phyloP scores from a whole-genome alignment of 35 echinoderm and acorn worm species.

The Heliocidaris erythrogramma region DNA sequence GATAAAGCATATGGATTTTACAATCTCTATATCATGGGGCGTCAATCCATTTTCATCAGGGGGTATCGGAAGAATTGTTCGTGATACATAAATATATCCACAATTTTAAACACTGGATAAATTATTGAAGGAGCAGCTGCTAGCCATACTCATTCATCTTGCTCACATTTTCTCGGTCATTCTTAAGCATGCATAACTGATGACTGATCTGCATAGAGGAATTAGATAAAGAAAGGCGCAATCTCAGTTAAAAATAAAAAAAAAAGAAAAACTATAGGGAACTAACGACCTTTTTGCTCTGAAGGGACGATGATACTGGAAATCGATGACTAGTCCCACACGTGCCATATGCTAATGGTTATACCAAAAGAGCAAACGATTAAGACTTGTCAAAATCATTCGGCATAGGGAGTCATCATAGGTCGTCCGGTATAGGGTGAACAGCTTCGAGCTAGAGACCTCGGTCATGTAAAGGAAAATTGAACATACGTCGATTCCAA shows the following conservation, averaged over 20 bases:
- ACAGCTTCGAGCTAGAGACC: background rate
- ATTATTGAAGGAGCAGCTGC: background rate
- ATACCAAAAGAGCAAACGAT: conserved; percentile 4
- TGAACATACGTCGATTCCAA: background rate
- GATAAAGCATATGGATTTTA: too few relatives aligned
- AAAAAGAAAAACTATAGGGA: too few relatives aligned
- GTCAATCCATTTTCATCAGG: too few relatives aligned
- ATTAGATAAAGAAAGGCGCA: background rate
- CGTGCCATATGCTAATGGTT: background rate
- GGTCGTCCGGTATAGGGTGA: too few relatives aligned
- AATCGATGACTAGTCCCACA: background rate
- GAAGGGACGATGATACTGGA: background rate
- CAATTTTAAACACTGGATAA: too few relatives aligned
- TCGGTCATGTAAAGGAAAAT: background rate
- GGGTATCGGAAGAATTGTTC: too few relatives aligned
- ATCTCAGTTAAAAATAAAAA: too few relatives aligned
- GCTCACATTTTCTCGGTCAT: background rate
- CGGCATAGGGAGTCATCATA: background rate
- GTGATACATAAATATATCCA: too few relatives aligned
- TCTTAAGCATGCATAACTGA: background rate
- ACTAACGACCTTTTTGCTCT: too few relatives aligned
- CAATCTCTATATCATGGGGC: too few relatives aligned
- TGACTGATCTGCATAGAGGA: background rate
- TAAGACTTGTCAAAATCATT: conserved; percentile 2
- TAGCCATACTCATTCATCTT: background rate